Conservation (phyloP, 2,113 vertebrate species). For the Syrrhaptes paradoxus region DNA sequence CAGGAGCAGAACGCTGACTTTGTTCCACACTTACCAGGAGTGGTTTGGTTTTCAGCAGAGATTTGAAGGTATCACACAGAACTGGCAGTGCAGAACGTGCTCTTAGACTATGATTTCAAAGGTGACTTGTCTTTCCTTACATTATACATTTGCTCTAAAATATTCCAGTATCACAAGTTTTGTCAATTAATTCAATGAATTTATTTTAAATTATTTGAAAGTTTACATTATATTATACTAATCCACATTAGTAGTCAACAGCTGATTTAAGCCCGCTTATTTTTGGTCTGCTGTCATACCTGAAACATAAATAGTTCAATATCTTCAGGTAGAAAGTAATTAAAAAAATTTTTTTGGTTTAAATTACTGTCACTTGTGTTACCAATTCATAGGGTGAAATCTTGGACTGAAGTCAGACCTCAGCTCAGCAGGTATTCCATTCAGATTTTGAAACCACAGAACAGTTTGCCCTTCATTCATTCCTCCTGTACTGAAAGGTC, state of each 20-base stretch:
- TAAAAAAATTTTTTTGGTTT: not conserved
- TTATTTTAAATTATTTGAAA: not conserved
- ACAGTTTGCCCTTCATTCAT: not conserved
- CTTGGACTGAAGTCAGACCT: not conserved
- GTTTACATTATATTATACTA: not conserved
- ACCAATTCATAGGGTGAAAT: not conserved
- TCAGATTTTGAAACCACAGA: not conserved
- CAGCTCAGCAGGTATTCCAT: not conserved
- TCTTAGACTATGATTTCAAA: not conserved
- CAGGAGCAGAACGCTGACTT: not conserved
- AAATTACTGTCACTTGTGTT: not conserved
- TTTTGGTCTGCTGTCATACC: not conserved
- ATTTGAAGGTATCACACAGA: not conserved
- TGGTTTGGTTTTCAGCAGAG: not conserved
- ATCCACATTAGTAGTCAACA: not conserved
- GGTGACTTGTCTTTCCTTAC: not conserved
- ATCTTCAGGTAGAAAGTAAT: not conserved
- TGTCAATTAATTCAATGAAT: not conserved
- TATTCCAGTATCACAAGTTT: not conserved
- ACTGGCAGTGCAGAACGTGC: not conserved
- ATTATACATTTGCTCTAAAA: not conserved
- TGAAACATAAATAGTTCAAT: not conserved
- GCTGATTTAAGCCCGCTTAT: not conserved
- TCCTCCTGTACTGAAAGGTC: not conserved
- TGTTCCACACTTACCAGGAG: not conserved